A percentile compares a stretch with the other conserved stretches of the same genome.
Evolutionary conservation across 1,140 invertebrate genomes (phyloP).

Genomic region (Dryas iulia): DNA sequence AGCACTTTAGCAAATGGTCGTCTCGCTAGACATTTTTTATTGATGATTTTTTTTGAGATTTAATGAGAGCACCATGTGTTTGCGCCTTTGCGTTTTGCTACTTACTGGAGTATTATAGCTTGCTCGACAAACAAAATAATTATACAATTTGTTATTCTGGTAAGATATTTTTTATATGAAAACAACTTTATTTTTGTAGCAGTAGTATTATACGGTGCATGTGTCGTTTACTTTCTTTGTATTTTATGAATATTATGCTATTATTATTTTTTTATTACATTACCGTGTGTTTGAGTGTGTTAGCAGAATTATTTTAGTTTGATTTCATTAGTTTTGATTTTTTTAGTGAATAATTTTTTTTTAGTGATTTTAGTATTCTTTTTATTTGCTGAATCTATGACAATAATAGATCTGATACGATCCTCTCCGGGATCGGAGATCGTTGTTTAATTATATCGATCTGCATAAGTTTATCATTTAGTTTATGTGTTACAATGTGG

Average conservation of each 20-base stretch:
- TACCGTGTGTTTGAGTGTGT: constrained; percentile 78
- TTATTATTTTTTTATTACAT: constrained; percentile 69
- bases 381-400: constrained; percentile 75
- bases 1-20: constrained; percentile 72
- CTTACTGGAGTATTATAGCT: constrained; percentile 72
- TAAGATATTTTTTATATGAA: constrained; percentile 78
- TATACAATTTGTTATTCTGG: constrained; percentile 77
- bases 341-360: constrained; percentile 74
- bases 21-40: constrained; percentile 72
- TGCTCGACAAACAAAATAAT: constrained; percentile 71
- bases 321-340: constrained; percentile 75
- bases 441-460: constrained; percentile 65
- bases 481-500: constrained; percentile 60
- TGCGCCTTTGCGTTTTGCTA: constrained; percentile 46
- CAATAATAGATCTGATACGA: constrained; percentile 62
- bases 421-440: constrained; percentile 38
- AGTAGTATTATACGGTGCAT: constrained; percentile 78
- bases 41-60: constrained; percentile 64
- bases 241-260: constrained; percentile 76
- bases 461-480: constrained; percentile 67
- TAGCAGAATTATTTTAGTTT: constrained; percentile 80
- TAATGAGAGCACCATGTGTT: constrained; percentile 50
- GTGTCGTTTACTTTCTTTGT: constrained; percentile 73
- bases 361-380: constrained; percentile 67
- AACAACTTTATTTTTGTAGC: constrained; percentile 76